Conservation (phyloP, 2,888 invertebrate species). For the Drosophila nigricruria region DNA sequence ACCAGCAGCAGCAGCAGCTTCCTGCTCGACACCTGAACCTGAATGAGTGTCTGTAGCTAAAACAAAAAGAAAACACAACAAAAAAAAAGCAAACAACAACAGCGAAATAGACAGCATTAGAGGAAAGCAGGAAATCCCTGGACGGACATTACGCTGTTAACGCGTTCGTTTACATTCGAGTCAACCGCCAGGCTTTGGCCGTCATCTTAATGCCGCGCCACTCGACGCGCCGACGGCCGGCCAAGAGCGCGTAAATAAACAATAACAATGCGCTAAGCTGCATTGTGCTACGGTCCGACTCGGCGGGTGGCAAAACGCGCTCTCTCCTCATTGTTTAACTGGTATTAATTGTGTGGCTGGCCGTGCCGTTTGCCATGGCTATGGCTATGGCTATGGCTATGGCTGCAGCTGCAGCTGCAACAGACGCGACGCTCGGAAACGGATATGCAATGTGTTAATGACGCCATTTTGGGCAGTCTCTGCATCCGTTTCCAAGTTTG, state of each 20-base stretch:
- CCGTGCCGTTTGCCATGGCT: conserved; percentile 8
- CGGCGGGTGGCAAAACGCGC: conserved; percentile 12
- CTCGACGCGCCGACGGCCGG: conserved; percentile 23
- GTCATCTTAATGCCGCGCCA: conserved; percentile 13
- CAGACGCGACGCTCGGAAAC: conserved; percentile 44
- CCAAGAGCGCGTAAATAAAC: conserved; percentile 50
- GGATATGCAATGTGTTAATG: conserved; percentile 75
- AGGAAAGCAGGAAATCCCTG: conserved; percentile 31
- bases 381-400: no score
- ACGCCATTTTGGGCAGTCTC: conserved; percentile 55
- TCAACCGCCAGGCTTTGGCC: not conserved
- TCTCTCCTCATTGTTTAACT: conserved; percentile 48
- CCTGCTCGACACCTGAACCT: conserved; percentile 28
- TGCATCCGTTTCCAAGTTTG: conserved; percentile 3
- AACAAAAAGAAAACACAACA: conserved; percentile 2
- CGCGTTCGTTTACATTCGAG: conserved; percentile 21
- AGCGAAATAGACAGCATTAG: conserved; percentile 7
- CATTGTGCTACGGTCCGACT: conserved; percentile 21
- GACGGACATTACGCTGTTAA: conserved; percentile 17
- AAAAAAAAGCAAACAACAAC: not conserved
- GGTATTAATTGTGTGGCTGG: conserved; percentile 68
- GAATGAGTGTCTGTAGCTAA: conserved; percentile 8
- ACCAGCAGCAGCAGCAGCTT: conserved; percentile 34
- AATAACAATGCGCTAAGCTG: conserved; percentile 49
- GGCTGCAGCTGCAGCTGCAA: conserved; percentile 6